Conservation (phyloP, 2,888 invertebrate species). For the Crioceris asparagi region DNA sequence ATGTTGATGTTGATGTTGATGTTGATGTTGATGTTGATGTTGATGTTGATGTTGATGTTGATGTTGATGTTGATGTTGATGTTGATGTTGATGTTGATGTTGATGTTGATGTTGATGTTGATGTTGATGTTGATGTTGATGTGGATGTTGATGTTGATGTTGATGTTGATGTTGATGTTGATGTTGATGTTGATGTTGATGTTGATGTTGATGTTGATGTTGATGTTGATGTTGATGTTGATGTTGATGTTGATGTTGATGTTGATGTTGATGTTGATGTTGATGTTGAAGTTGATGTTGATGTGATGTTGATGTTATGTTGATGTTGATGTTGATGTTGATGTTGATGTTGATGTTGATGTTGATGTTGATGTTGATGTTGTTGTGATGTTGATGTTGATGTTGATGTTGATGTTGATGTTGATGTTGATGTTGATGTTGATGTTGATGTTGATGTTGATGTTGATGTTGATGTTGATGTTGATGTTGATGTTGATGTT, state of each 20-base stretch:
- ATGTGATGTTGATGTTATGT: too few relatives aligned
- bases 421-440: constrained; percentile 1
- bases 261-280: constrained; percentile 1
- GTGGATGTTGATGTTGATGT: too few relatives aligned
- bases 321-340: too few relatives aligned
- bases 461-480: constrained; percentile 1
- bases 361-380: too few relatives aligned
- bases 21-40: constrained; percentile 1
- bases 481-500: constrained; percentile 1
- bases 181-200: constrained; percentile 2
- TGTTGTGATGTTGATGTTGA: too few relatives aligned
- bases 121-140: too few relatives aligned
- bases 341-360: constrained; percentile 1
- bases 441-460: constrained; percentile 1
- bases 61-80: constrained; percentile 1
- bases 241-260: constrained; percentile 1
- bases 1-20: constrained; percentile 1
- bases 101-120: too few relatives aligned
- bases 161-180: constrained; percentile 1
- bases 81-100: background rate
- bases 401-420: constrained; percentile 2
- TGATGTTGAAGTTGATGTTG: too few relatives aligned
- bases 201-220: constrained; percentile 1
- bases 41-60: constrained; percentile 1
- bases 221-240: constrained; percentile 1